Percentiles rank a stretch among this genome's conserved stretches.
These are phyloP conservation scores for Gnathonemus echidnorhynchus DNA, from an alignment of 2,113 vertebrate genomes.

Conservation along the genomic window DNA sequence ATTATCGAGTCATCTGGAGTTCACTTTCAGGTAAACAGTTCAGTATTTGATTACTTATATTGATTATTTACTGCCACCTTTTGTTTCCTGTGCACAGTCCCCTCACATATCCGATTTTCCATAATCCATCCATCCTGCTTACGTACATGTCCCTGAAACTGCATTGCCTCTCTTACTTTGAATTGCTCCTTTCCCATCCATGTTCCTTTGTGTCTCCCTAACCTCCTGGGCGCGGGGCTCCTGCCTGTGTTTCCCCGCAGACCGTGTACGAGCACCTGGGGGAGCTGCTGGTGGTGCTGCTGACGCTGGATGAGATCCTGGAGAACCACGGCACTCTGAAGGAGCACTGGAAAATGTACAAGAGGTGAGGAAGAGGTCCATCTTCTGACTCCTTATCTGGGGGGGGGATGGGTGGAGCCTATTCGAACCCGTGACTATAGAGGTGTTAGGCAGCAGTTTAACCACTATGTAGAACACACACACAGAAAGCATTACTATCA, in stretches of 20 bases:
- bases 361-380: constrained; percentile 66
- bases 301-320: constrained; percentile 93
- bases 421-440: background rate
- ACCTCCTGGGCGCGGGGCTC: background rate
- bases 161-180: background rate
- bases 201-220: background rate
- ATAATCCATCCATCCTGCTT: background rate
- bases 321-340: constrained; percentile 86
- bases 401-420: background rate
- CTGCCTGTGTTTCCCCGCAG: constrained; percentile 49
- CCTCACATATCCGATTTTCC: background rate
- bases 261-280: constrained; percentile 91
- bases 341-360: constrained; percentile 99
- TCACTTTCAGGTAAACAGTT: constrained; percentile 83
- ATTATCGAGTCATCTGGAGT: constrained; percentile 94
- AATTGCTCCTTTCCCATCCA: background rate
- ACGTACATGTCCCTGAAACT: background rate
- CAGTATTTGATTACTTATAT: background rate
- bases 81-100: background rate
- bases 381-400: background rate
- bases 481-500: background rate
- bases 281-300: constrained; percentile 80
- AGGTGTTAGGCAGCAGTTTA: background rate
- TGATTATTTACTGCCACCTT: background rate
- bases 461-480: background rate